Evolutionary conservation across 35 echinoderm and acorn worm genomes (phyloP), one percentile per base, ranked within the genome.

Genomic region (Holothuria glaberrima): DNA sequence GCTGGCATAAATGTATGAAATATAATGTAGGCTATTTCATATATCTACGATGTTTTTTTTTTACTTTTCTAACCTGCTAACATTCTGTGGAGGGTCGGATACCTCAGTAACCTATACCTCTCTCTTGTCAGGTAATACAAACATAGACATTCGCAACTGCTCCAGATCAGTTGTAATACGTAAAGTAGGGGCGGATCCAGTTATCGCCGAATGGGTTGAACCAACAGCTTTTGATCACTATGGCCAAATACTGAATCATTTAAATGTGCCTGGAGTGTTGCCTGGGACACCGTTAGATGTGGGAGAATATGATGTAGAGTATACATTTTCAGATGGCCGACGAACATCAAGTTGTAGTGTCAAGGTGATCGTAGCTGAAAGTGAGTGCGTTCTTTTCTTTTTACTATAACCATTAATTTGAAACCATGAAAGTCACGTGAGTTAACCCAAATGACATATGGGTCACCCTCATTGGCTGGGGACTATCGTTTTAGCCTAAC

Each of bases 211-310:
- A 10, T 75, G 31, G 31, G 34, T 75, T 22, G 71, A 75, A 75
- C 71, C 71, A 30, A 75, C 71, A 75, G 71, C 71, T 20, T 75
- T 38, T 21, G 71, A 75, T n/a, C 41, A 75, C 22, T 22, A 38
- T 41, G 71, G 71, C 20, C 30, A 41, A 21, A 22, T 34, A 54
- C 13, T 54, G 50, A 54, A 54, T 54, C 50, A 2, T 54, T 9
- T 54, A 54, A 54, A 5, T 54, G 50, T 1, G 50, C 33, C 21
- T 41, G 6, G 2, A 0, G 33, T 75, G 2, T 31, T 17, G 6
- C 28, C 33, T 34, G 71, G 71, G 4, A 29, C 32, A 38, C 5
- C 9, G 31, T 35, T 75, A 22, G 6, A 32, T 18, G 16, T 75
- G 38, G 71, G 71, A 36, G 20, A 75, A 9, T 31, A 75, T 41